A percentile compares a stretch with the other conserved stretches of the same genome.
These are phyloP conservation scores for Apodemia zela DNA, from an alignment of 2,888 invertebrate genomes.

Conservation along the genomic window DNA sequence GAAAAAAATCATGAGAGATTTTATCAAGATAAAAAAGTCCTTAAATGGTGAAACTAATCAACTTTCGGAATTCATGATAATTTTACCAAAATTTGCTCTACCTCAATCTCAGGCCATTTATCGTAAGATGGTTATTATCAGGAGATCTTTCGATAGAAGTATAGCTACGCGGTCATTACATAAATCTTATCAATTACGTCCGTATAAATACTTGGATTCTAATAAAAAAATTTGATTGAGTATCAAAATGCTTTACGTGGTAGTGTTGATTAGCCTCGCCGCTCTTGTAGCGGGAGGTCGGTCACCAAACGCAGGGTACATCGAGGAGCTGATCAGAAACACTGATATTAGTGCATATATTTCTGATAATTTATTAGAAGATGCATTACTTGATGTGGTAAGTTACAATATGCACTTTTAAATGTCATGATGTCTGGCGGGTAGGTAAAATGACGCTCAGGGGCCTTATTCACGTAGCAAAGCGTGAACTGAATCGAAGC, in stretches of 20 bases:
- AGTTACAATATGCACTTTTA: conserved; percentile 34
- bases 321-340: conserved; percentile 41
- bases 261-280: conserved; percentile 33
- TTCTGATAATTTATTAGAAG: conserved; percentile 55
- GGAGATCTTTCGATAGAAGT: neutral
- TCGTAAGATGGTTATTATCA: neutral
- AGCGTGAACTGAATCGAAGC: no score
- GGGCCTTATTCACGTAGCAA: no score
- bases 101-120: neutral
- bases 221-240: neutral
- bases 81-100: neutral
- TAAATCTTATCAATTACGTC: neutral
- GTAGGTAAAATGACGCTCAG: no score
- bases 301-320: conserved; percentile 44
- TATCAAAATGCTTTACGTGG: conserved; percentile 32
- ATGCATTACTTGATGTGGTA: conserved; percentile 60
- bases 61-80: neutral
- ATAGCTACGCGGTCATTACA: neutral
- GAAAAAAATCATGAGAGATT: neutral
- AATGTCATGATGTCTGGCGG: neutral
- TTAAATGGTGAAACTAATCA: neutral
- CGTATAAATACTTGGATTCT: neutral
- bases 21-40: neutral
- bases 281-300: conserved; percentile 31
- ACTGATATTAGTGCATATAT: conserved; percentile 36